A percentile compares a stretch with the other conserved stretches of the same genome.
Conservation (phyloP, 2,113 vertebrate genomes). For the Mugil cephalus region DNA sequence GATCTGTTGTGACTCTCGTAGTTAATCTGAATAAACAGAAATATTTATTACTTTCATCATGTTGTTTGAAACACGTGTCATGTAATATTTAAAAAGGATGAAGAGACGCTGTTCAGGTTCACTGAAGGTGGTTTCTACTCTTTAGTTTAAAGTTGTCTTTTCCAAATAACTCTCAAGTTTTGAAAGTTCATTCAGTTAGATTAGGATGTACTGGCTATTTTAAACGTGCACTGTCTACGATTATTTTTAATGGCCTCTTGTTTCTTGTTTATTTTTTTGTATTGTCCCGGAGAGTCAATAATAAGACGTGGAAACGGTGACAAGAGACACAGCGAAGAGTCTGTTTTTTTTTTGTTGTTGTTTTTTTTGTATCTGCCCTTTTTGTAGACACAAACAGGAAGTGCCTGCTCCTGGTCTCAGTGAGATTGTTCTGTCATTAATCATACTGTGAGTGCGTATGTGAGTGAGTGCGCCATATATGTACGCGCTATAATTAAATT, state of each 20-base stretch:
- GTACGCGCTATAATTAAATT: background rate
- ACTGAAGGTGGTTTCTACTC: too few relatives aligned
- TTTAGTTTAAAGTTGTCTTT: too few relatives aligned
- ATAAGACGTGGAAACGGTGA: background rate
- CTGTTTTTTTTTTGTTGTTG: background rate
- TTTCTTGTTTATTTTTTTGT: too few relatives aligned
- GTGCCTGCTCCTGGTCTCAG: slow-evolving; percentile 27
- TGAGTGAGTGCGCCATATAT: background rate
- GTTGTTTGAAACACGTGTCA: too few relatives aligned
- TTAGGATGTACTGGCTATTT: background rate
- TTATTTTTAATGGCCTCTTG: background rate
- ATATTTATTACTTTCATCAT: too few relatives aligned
- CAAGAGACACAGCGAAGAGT: background rate
- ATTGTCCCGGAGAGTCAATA: too few relatives aligned
- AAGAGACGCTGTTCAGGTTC: too few relatives aligned
- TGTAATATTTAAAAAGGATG: too few relatives aligned
- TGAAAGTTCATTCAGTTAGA: background rate
- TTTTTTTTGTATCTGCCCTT: slow-evolving; percentile 24
- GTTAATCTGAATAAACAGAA: too few relatives aligned
- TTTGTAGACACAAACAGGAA: slow-evolving; percentile 65
- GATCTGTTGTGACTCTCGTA: too few relatives aligned
- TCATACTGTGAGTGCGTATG: background rate
- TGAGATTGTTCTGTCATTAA: slow-evolving; percentile 18
- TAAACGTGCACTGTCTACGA: background rate
- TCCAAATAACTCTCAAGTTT: background rate